Base-by-base conservation (phyloP, 2,797 vertebrate species). In the Carapus acus region DNA sequence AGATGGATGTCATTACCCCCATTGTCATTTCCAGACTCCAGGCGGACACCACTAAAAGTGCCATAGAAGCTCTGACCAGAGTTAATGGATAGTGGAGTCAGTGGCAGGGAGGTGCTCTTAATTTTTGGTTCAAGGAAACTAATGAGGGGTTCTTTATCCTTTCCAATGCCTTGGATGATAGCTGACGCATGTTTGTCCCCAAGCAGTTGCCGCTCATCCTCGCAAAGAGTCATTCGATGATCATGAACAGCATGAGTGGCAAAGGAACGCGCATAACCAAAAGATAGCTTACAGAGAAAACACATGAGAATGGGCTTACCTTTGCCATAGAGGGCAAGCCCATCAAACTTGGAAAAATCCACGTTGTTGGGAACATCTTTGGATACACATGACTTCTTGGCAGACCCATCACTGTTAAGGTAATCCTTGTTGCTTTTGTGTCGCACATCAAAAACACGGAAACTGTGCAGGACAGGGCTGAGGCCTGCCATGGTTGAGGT, bases 361-460 rank as follows among this genome's bases (percentile, higher is more conserved):
- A 98, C 95, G 82, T 98, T 98, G 91, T 98, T 98, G 82, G 96
- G 94, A 88, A 97, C 94, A 97, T 99, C 96, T 98, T 98, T 98
- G 96, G 96, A 96, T 91, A 99, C 93, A 82, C 93, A 97, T 88
- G 96, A 99, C 91, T 94, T 99, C 93, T 94, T 99, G 92, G 96
- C 96, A 90, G 96, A 99, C 89, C 96, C 96, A 74, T 99, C 96
- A 57, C 94, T 98, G 90, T 99, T 99, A 80, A 99, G 92, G 90
- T 99, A 99, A 96, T 99, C 96, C 92, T 96, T 96, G 96, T 93
- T 94, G 93, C 93, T 99, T 94, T 94, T 96, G 91, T 99, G 96
- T 88, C 95, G 93, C 91, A 98, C 96, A 83, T 99, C 96, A 43
- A 98, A 99, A 82, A 99, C 96, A 86, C 95, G 94, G 91, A 93